Evolutionary conservation across 2,797 vertebrate species (phyloP).

Genomic region (Limosa lapponica): DNA sequence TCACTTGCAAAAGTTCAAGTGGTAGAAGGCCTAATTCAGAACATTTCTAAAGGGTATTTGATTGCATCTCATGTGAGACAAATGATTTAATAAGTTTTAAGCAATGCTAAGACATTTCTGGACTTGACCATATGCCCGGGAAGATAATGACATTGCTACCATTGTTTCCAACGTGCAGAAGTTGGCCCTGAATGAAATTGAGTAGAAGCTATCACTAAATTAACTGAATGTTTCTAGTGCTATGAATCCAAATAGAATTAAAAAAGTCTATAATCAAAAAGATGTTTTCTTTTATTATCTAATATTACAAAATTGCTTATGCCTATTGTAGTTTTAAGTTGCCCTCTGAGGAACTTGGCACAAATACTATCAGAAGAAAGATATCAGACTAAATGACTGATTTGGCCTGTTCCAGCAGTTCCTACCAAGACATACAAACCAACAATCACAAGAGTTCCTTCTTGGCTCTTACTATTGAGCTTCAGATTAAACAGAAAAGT

Average conservation of each 20-base stretch:
- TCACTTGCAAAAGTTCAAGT: not conserved
- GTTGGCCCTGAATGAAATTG: not conserved
- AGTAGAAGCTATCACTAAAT: not conserved
- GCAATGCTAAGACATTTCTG: not conserved
- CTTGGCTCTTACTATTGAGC: not conserved
- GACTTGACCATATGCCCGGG: not conserved
- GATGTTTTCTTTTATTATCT: not conserved
- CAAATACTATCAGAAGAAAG: not conserved
- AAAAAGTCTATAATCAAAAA: not conserved
- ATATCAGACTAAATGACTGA: not conserved
- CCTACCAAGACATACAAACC: not conserved
- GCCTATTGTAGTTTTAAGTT: not conserved
- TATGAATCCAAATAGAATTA: not conserved
- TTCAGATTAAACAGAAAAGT: slow-evolving; percentile 26
- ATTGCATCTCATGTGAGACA: not conserved
- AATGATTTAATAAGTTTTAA: slow-evolving; percentile 47
- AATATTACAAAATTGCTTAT: not conserved
- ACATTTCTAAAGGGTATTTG: not conserved
- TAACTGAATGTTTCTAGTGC: not conserved
- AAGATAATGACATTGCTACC: not conserved
- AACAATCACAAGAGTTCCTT: not conserved
- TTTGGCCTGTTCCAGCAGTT: not conserved
- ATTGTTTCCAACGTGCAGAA: not conserved
- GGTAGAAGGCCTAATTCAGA: not conserved
- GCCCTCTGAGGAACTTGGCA: not conserved